phyloP scores from a whole-genome alignment of 2,888 invertebrate species.

The Acleris emargana region DNA sequence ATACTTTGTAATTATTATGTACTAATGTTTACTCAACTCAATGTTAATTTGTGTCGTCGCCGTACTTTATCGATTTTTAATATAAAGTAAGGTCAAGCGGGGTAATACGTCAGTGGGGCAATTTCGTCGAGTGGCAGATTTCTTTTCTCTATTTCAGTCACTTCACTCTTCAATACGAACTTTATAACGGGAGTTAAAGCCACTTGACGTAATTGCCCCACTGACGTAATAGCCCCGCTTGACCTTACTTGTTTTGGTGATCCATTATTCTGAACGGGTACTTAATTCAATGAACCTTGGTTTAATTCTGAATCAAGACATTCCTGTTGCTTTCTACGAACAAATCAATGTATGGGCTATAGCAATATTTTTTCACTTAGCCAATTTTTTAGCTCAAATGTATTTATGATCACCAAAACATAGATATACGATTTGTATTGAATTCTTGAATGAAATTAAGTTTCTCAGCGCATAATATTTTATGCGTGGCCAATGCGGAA shows the following conservation, averaged over 20 bases:
- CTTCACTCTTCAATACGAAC: too few relatives aligned
- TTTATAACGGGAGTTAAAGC: too few relatives aligned
- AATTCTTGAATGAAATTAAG: conserved; percentile 25
- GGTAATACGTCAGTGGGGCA: too few relatives aligned
- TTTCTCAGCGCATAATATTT: conserved; percentile 23
- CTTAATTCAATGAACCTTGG: neutral
- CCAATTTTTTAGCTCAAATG: conserved; percentile 30
- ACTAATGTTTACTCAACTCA: neutral
- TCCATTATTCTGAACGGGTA: neutral
- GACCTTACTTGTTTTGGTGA: neutral
- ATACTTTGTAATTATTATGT: neutral
- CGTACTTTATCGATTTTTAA: conserved; percentile 1
- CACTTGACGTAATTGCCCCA: too few relatives aligned
- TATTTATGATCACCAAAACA: conserved; percentile 15
- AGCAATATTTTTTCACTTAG: conserved; percentile 24
- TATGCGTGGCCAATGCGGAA: conserved; percentile 15
- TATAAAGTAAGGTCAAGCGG: too few relatives aligned
- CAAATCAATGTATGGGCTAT: conserved; percentile 18
- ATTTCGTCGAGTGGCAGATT: too few relatives aligned
- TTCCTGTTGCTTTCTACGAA: neutral
- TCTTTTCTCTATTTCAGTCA: too few relatives aligned
- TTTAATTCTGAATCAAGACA: conserved; percentile 1
- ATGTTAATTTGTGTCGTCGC: neutral
- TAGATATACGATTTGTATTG: conserved; percentile 7
- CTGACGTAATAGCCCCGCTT: too few relatives aligned